These are phyloP conservation scores for Lamellibrachia luymesi DNA, from an alignment of 1,140 invertebrate genomes.

Conservation along the genomic window DNA sequence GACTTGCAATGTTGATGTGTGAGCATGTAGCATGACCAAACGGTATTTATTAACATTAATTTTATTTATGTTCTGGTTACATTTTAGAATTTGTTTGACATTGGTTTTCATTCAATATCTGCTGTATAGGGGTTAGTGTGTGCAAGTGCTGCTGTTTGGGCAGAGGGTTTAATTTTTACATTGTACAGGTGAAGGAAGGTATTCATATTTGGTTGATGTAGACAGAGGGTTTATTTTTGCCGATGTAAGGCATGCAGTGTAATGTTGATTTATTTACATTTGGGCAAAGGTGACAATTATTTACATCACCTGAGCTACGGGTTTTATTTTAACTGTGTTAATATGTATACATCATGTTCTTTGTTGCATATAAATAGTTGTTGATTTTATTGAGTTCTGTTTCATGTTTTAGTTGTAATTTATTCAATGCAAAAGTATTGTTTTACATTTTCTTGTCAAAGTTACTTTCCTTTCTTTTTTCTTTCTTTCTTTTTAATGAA, in stretches of 20 bases:
- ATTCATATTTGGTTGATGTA: background rate
- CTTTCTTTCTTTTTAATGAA: background rate
- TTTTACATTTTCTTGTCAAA: background rate
- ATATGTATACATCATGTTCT: background rate
- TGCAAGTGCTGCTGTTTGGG: background rate
- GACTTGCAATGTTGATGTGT: background rate
- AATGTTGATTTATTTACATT: background rate
- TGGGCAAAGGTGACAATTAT: background rate
- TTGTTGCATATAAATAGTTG: background rate
- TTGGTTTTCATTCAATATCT: background rate
- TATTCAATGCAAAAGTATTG: background rate
- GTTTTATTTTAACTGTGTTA: background rate
- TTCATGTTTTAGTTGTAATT: background rate
- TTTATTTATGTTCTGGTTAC: background rate
- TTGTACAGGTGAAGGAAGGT: background rate
- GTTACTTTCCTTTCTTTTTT: background rate
- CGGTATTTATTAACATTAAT: too few species aligned
- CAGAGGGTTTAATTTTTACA: background rate
- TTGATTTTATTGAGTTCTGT: background rate
- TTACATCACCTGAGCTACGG: background rate
- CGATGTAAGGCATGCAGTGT: too few species aligned
- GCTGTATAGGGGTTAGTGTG: background rate
- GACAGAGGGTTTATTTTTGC: background rate
- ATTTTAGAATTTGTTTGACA: background rate
- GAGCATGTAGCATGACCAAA: too few species aligned